Evolutionary conservation across 2,113 vertebrate species (phyloP).

Genomic region (Platichthys stellatus): DNA sequence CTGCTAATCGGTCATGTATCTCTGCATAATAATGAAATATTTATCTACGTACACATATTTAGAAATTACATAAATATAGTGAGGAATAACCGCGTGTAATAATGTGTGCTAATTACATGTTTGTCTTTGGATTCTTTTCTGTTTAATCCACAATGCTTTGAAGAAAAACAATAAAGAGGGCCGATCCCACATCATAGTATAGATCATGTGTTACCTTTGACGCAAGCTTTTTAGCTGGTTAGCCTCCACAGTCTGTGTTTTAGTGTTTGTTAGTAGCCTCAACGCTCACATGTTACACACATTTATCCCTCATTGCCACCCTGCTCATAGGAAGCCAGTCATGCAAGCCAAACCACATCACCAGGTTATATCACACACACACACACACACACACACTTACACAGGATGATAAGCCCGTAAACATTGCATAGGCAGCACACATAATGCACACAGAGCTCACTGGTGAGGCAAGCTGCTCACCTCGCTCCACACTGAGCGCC

Average conservation of each 20-base stretch:
- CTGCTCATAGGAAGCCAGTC: slow-evolving; percentile 49
- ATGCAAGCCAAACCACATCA: slow-evolving; percentile 66
- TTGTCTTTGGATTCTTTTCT: slow-evolving; percentile 35
- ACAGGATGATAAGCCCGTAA: slow-evolving; percentile 59
- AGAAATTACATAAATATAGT: slow-evolving; percentile 39
- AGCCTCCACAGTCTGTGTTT: slow-evolving; percentile 9
- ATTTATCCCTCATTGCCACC: slow-evolving; percentile 37
- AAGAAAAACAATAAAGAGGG: slow-evolving; percentile 35
- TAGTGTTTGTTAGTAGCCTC: slow-evolving; percentile 33
- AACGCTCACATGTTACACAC: slow-evolving; percentile 9
- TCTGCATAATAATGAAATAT: slow-evolving; percentile 77
- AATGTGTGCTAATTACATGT: slow-evolving; percentile 45
- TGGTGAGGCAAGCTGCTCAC: slow-evolving; percentile 77
- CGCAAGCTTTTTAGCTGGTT: slow-evolving; percentile 11
- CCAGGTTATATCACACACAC: slow-evolving; percentile 61
- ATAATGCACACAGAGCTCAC: slow-evolving; percentile 57
- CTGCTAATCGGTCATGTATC: slow-evolving; percentile 78
- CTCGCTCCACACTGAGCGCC: slow-evolving; percentile 77
- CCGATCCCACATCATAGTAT: background rate
- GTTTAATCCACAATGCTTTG: slow-evolving; percentile 37
- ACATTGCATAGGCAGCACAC: slow-evolving; percentile 56
- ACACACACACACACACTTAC: background rate
- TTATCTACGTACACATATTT: slow-evolving; percentile 64
- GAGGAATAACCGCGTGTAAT: slow-evolving; percentile 24
- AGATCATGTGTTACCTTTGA: slow-evolving; percentile 24